These are phyloP conservation scores for Caenorhabditis remanei DNA, from an alignment of 1,140 invertebrate species.

Conservation along the genomic window DNA sequence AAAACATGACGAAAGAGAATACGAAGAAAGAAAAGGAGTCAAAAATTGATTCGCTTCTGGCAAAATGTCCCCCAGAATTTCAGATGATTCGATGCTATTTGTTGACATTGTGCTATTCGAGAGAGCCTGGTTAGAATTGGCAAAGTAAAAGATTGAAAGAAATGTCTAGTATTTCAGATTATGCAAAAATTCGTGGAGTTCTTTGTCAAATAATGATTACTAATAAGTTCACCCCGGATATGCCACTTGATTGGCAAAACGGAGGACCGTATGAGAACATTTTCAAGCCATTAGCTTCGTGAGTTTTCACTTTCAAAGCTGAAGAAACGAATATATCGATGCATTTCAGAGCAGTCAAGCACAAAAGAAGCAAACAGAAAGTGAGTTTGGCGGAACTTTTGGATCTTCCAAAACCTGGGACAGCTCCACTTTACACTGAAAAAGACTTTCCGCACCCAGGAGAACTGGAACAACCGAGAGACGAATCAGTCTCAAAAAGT, in stretches of 20 bases:
- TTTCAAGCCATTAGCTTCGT: constrained; percentile 23
- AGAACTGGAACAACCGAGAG: constrained; percentile 16
- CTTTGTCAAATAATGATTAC: constrained; percentile 24
- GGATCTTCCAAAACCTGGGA: constrained; percentile 34
- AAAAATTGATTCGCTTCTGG: constrained; percentile 12
- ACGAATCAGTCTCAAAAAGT: constrained; percentile 30
- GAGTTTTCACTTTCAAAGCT: neutral
- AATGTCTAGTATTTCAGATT: neutral
- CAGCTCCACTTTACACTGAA: neutral
- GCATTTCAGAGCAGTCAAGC: constrained; percentile 11
- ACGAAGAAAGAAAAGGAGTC: constrained; percentile 43
- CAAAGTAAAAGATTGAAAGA: neutral
- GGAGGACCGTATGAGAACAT: constrained; percentile 18
- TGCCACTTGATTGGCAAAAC: constrained; percentile 39
- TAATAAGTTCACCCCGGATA: constrained; percentile 33
- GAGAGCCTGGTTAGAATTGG: neutral
- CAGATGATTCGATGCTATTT: constrained; percentile 52
- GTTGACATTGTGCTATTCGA: constrained; percentile 10
- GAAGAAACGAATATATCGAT: neutral
- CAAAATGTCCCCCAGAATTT: constrained; percentile 44
- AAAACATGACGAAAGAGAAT: constrained; percentile 36
- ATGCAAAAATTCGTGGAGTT: constrained; percentile 34
- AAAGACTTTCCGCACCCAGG: constrained; percentile 13
- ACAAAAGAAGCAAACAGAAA: constrained; percentile 26
- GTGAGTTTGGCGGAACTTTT: constrained; percentile 5